These are phyloP conservation scores for Scelioninae gen. 2 DNA, from an alignment of 2,888 invertebrate species.

Conservation along the genomic window DNA sequence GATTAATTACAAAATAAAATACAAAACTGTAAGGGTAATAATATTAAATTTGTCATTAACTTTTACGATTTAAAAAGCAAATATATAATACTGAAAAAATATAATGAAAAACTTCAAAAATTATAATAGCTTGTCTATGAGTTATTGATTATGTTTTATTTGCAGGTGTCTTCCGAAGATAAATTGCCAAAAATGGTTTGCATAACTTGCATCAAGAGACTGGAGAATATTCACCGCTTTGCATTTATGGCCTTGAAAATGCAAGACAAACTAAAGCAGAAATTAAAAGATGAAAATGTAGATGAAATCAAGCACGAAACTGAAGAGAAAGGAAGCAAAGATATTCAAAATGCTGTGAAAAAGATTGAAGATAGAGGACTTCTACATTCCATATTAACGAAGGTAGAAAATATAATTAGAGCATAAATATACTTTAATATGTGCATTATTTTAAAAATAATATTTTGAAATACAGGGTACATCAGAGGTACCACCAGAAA, in stretches of 20 bases:
- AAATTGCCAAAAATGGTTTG: slow-evolving; percentile 83
- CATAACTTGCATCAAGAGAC: slow-evolving; percentile 79
- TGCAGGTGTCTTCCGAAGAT: slow-evolving; percentile 81
- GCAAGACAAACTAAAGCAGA: slow-evolving; percentile 78
- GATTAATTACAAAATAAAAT: too few relatives aligned
- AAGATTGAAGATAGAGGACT: slow-evolving; percentile 76
- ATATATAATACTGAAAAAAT: too few relatives aligned
- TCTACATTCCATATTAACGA: slow-evolving; percentile 77
- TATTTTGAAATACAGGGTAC: slow-evolving; percentile 63
- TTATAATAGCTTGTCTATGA: too few relatives aligned
- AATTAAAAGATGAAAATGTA: slow-evolving; percentile 52
- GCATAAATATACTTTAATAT: too few relatives aligned
- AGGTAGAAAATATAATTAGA: not conserved
- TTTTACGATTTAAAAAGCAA: too few relatives aligned
- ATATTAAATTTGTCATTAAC: too few relatives aligned
- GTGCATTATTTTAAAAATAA: too few relatives aligned
- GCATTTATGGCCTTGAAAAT: slow-evolving; percentile 81
- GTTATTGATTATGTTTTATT: not conserved
- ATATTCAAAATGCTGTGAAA: slow-evolving; percentile 69
- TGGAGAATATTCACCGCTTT: slow-evolving; percentile 82
- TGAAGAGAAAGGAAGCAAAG: slow-evolving; percentile 65
- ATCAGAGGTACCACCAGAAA: slow-evolving; percentile 67
- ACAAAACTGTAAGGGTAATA: too few relatives aligned
- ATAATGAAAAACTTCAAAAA: too few relatives aligned
- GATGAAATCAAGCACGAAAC: slow-evolving; percentile 61